phyloP scores from a whole-genome alignment of 1,140 invertebrate genomes.

The Drosophila eugracilis region DNA sequence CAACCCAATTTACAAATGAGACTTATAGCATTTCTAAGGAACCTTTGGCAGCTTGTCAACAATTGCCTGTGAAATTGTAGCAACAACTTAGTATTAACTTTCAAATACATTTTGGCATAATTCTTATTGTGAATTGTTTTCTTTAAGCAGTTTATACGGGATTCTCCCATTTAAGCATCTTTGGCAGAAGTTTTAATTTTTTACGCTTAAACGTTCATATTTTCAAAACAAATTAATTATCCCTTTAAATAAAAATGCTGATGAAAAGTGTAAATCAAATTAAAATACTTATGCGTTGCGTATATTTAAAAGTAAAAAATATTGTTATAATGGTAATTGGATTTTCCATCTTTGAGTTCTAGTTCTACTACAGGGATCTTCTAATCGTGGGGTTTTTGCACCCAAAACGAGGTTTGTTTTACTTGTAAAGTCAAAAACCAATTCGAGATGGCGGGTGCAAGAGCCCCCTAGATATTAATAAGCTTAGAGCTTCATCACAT shows the following conservation, averaged over 20 bases:
- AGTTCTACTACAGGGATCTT: conserved; percentile 17
- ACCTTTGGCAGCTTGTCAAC: background rate
- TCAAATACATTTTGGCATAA: background rate
- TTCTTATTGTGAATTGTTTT: conserved; percentile 9
- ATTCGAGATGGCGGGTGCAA: conserved; percentile 8
- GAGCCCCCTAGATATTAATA: conserved; percentile 1
- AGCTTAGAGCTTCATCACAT: conserved; percentile 82
- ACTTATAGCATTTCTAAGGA: background rate
- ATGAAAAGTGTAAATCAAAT: no score
- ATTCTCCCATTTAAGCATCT: no score
- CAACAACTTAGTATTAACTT: conserved; percentile 7
- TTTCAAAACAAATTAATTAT: background rate
- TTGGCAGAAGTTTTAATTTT: no score
- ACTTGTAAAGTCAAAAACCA: conserved; percentile 6
- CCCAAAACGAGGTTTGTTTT: background rate
- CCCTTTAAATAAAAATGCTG: no score
- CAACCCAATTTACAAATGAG: background rate
- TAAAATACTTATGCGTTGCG: conserved; percentile 72
- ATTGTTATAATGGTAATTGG: conserved; percentile 45
- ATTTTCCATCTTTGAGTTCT: conserved; percentile 40
- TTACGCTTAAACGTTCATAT: no score
- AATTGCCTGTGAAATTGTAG: background rate
- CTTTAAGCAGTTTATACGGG: no score
- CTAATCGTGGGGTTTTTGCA: background rate
- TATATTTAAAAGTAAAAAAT: conserved; percentile 72